Evolutionary conservation across 2,797 vertebrate genomes (phyloP), one percentile per base, ranked within the genome.

Genomic region (Myotis myotis): DNA sequence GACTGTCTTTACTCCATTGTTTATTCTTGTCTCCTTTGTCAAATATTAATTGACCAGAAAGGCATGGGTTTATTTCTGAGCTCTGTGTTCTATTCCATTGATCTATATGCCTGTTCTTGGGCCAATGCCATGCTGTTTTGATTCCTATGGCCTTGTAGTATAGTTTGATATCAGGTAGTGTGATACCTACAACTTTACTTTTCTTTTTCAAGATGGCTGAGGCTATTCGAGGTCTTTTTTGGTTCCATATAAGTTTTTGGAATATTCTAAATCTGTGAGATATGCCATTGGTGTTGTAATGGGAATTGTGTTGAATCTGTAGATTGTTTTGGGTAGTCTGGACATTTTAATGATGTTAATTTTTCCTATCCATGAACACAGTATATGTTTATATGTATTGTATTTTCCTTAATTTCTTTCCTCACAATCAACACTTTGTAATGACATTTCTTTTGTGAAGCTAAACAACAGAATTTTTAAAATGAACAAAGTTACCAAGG

Each of bases 381-480:
- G 62, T 19, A 33, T 66, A 19, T 66, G 64, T 16, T 64, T 64
- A n/a, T n/a, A 66, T 16, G 66, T 66, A 66, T 33, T 33, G 64
- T 66, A 33, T 66, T n/a, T 66, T 17, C 16, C 16, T 66, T 15
- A 64, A n/a, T n/a, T n/a, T 64, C 62, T 19, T 66, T 19, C 64
- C 16, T 66, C 64, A 66, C 68, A 90, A 51, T 81, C 47, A 83
- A 49, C 30, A 84, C 55, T 95, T 87, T n/a, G 17, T 80, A 89
- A 81, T 94, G 89, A 66, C 8, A 62, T 81, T 85, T 89, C 55
- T 94, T 95, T 83, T 68, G 44, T 72, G 66, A 87, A 89, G 23
- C n/a, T 81, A 91, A 89, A n/a, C 33, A 33, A n/a, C 51, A 68
- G 1, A 55, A 44, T 47, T 70, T 74, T 91, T 3, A n/a, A 80